These are phyloP conservation scores for Sarcophilus harrisii DNA, from an alignment of 2,797 vertebrate genomes.

Conservation along the genomic window DNA sequence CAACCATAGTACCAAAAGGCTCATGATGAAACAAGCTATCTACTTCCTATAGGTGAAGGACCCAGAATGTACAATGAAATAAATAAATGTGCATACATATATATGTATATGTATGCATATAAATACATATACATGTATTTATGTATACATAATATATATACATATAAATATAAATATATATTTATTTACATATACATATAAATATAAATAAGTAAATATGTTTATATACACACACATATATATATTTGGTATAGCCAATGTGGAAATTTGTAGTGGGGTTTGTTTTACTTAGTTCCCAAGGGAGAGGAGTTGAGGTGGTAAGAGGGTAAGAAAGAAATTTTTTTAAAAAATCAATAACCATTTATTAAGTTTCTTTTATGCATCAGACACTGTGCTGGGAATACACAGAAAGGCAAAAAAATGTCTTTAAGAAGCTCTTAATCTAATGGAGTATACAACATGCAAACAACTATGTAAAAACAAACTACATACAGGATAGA, in stretches of 20 bases:
- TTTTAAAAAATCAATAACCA: neutral
- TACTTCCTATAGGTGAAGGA: neutral
- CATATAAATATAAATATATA: too few species aligned
- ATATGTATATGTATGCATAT: neutral
- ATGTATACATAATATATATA: too few species aligned
- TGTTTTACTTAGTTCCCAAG: neutral
- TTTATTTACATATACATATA: neutral
- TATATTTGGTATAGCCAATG: neutral
- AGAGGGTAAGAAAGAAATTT: neutral
- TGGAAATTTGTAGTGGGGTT: neutral
- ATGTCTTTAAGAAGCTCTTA: neutral
- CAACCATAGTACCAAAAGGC: neutral
- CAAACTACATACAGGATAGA: neutral
- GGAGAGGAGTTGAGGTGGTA: neutral
- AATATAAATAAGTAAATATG: neutral
- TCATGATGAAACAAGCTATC: neutral
- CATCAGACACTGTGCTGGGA: neutral
- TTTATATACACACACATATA: neutral
- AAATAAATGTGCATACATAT: neutral
- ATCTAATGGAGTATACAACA: neutral
- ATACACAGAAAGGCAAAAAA: neutral
- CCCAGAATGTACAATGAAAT: neutral
- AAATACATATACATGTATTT: too few species aligned
- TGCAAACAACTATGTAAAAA: neutral
- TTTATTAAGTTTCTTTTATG: neutral